Percentiles rank a stretch among this genome's conserved stretches.
Evolutionary conservation across 2,888 invertebrate species (phyloP).

Genomic region (Lasioglossum leucozonium): DNA sequence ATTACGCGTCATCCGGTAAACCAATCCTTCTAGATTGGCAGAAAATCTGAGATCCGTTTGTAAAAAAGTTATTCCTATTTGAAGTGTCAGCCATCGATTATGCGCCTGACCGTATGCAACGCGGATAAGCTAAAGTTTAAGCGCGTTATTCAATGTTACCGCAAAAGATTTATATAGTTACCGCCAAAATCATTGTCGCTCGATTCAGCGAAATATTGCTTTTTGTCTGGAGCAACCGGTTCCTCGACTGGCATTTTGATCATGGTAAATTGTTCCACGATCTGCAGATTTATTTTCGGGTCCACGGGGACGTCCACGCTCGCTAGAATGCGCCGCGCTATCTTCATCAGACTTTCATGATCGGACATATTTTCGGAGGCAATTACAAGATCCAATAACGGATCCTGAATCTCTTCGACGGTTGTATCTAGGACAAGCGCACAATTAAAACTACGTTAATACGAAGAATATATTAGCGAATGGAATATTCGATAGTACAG

Average conservation of each 20-base stretch:
- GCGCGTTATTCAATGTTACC: too few species aligned
- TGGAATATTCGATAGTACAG: background rate
- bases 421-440: slow-evolving; percentile 28
- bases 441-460: background rate
- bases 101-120: too few species aligned
- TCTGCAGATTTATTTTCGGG: slow-evolving; percentile 73
- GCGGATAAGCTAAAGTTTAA: too few species aligned
- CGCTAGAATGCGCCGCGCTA: slow-evolving; percentile 78
- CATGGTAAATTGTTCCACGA: slow-evolving; percentile 76
- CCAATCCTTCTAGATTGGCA: background rate
- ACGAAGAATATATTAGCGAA: background rate
- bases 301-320: slow-evolving; percentile 69
- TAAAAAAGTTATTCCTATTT: too few species aligned
- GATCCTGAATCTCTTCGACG: slow-evolving; percentile 69
- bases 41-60: background rate
- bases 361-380: slow-evolving; percentile 80
- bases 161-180: slow-evolving; percentile 44
- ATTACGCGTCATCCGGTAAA: background rate
- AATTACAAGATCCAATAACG: slow-evolving; percentile 80
- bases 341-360: slow-evolving; percentile 77
- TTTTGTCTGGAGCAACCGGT: slow-evolving; percentile 59
- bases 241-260: slow-evolving; percentile 60
- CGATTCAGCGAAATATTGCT: slow-evolving; percentile 79
- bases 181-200: slow-evolving; percentile 81
- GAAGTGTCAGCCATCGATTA: too few species aligned